Percentiles rank a stretch among this genome's conserved stretches.
Evolutionary conservation across 2,797 vertebrate genomes (phyloP).

Genomic region (Labeo calbasu): DNA sequence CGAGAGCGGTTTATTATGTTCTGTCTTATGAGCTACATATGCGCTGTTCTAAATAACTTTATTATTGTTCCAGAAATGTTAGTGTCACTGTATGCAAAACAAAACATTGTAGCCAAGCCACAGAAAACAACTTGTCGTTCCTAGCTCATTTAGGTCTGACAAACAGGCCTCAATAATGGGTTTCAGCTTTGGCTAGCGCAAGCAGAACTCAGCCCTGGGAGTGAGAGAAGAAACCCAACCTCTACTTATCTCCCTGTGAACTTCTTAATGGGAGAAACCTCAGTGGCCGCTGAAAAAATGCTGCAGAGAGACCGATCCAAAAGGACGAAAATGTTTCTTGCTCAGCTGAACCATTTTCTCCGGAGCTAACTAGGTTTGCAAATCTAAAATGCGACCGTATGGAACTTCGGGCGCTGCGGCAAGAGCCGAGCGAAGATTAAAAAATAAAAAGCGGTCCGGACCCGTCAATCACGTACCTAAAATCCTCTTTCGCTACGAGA

Average conservation of each 20-base stretch:
- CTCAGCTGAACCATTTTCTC: slow-evolving; percentile 9
- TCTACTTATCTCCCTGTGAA: slow-evolving; percentile 42
- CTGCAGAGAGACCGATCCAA: background rate
- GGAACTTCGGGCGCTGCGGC: background rate
- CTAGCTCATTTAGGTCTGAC: slow-evolving; percentile 67
- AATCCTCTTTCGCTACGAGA: background rate
- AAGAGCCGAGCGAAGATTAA: slow-evolving; percentile 19
- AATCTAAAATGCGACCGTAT: background rate
- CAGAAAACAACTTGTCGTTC: slow-evolving; percentile 74
- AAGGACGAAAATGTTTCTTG: background rate
- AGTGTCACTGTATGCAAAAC: slow-evolving; percentile 76
- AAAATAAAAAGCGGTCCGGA: slow-evolving; percentile 1
- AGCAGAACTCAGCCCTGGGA: slow-evolving; percentile 54
- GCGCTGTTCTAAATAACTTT: slow-evolving; percentile 71
- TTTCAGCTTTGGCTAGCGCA: slow-evolving; percentile 70
- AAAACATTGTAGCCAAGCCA: slow-evolving; percentile 73
- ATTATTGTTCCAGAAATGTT: slow-evolving; percentile 72
- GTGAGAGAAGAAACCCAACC: slow-evolving; percentile 41
- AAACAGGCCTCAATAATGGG: slow-evolving; percentile 67
- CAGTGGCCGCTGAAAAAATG: slow-evolving; percentile 35
- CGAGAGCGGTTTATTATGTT: slow-evolving; percentile 63
- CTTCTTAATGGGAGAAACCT: slow-evolving; percentile 47
- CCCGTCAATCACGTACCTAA: slow-evolving; percentile 21
- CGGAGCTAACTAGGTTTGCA: background rate
- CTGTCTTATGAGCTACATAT: slow-evolving; percentile 63